Base-by-base conservation (phyloP, 2,113 vertebrate species). In the Aldabrachelys gigantea region DNA sequence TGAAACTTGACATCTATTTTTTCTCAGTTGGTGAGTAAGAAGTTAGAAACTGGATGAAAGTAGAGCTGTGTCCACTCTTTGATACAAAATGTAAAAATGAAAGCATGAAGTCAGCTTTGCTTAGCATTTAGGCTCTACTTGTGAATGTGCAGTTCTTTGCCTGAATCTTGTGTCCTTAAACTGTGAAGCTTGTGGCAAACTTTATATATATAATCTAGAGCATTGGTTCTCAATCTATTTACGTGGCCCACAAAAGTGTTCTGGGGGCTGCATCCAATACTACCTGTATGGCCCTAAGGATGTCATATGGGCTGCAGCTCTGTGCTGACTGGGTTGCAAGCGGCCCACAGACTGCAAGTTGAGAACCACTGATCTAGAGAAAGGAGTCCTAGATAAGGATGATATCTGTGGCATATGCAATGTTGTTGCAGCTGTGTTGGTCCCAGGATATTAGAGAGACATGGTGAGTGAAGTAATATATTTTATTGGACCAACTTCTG, bases 31-130 rank as follows among this genome's bases (percentile, higher is more conserved):
- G 72, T 38, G 69, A 91, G 89, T 89, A 86, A 69, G 65, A 69
- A 69, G 65, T 69, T 69, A 69, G 35, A 69, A 69, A 38, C 35
- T n/a, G 65, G 13, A 31, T 90, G 84, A 84, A 94, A 94, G 65
- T 17, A 92, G 80, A 95, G 19, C 52, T 80, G 13, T 91, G 78
- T 5, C 79, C 93, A 80, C 80, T 29, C 3, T 62, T 94, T 85
- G 72, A 82, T 91, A 38, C 59, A 69, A 82, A 90, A 90, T 87
- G 53, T 62, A 86, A 92, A 87, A 10, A 0, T 2, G 2, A 85
- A 90, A 38, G 27, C 75, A n/a, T 91, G 87, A 91, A 72, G 41
- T 59, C 79, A 16, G 21, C 44, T 96, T 95, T 95, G 69, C 52
- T 94, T 78, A 27, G 89, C 62, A 52, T 90, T 95, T 75, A 96